A percentile compares a stretch with the other conserved stretches of the same genome.
phyloP scores from a whole-genome alignment of 2,888 invertebrate species.

The Acrobasis suavella region DNA sequence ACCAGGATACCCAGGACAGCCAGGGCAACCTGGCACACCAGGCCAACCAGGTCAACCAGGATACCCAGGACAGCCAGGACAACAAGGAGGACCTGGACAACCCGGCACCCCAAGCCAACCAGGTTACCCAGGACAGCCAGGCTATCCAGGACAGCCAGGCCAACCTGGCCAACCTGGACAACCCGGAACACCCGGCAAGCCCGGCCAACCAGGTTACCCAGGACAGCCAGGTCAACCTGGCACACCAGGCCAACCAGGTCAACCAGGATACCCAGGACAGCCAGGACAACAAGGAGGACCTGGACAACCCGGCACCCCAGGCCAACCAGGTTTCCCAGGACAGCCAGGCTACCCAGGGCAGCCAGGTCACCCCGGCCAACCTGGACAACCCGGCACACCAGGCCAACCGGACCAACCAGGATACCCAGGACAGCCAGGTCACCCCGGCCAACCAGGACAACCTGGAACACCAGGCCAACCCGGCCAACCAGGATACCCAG shows the following conservation, averaged over 20 bases:
- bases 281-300: conserved; percentile 37
- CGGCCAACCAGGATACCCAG: conserved; percentile 30
- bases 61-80: conserved; percentile 28
- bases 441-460: conserved; percentile 33
- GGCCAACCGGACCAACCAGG: conserved; percentile 39
- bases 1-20: conserved; percentile 28
- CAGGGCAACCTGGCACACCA: conserved; percentile 35
- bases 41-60: conserved; percentile 49
- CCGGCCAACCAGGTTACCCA: conserved; percentile 34
- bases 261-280: conserved; percentile 57
- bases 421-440: conserved; percentile 36
- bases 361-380: conserved; percentile 35
- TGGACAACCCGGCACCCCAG: conserved; percentile 46
- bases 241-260: conserved; percentile 56
- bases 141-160: conserved; percentile 44
- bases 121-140: conserved; percentile 32
- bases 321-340: conserved; percentile 45
- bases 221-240: conserved; percentile 70
- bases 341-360: conserved; percentile 34
- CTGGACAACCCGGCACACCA: conserved; percentile 35
- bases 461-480: conserved; percentile 36
- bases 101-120: too few species aligned
- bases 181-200: conserved; percentile 40
- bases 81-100: conserved; percentile 26
- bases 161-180: conserved; percentile 41